Conservation (phyloP, 2,888 invertebrate species). For the Eilema sororculum region DNA sequence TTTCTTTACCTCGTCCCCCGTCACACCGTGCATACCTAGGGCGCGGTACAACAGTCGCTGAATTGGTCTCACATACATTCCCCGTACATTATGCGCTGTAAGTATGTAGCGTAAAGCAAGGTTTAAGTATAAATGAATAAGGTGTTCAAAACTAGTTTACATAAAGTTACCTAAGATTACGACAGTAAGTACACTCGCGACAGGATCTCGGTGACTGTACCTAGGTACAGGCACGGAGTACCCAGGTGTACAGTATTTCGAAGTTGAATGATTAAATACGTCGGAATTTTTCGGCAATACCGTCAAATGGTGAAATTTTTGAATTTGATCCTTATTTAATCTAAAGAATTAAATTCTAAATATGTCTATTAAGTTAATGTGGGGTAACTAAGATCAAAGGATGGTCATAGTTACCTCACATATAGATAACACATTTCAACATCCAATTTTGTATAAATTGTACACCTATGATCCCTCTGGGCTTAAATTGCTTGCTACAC, state of each 20-base stretch:
- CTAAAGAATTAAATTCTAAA: too few relatives aligned
- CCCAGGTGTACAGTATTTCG: conserved; percentile 6
- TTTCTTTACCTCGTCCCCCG: too few relatives aligned
- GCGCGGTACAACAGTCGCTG: too few relatives aligned
- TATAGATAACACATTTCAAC: not conserved
- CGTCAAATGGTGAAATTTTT: not conserved
- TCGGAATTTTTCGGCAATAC: not conserved
- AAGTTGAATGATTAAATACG: not conserved
- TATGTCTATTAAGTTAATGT: too few relatives aligned
- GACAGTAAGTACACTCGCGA: not conserved
- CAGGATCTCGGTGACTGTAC: too few relatives aligned
- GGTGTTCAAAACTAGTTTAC: conserved; percentile 19
- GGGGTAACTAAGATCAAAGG: too few relatives aligned
- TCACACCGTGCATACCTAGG: too few relatives aligned
- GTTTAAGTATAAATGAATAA: conserved; percentile 39
- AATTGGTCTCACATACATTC: too few relatives aligned
- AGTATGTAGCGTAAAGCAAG: conserved; percentile 33
- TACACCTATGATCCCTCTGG: not conserved
- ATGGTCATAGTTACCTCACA: not conserved
- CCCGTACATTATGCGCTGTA: too few relatives aligned
- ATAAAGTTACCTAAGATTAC: conserved; percentile 34
- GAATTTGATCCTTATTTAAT: too few relatives aligned
- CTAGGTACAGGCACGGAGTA: conserved; percentile 27
- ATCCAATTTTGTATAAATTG: not conserved
- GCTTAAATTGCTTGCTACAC: not conserved